A percentile compares a stretch with the other conserved stretches of the same genome.
phyloP scores from a whole-genome alignment of 2,797 vertebrate genomes.

The Rhinophrynus dorsalis region DNA sequence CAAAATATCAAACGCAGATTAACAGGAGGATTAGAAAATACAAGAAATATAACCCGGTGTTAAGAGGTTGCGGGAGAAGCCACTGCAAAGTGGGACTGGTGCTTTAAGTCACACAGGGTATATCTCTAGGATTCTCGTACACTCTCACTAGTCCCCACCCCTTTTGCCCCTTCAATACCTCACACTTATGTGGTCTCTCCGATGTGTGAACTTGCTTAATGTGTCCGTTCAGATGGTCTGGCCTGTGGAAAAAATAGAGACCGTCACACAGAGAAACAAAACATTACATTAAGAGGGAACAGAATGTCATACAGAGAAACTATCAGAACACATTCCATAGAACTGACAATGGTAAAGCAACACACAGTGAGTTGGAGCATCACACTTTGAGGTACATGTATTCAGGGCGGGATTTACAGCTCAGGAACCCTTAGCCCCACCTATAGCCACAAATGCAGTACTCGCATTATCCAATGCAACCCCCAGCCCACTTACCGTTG shows the following conservation, averaged over 20 bases:
- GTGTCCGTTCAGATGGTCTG: slow-evolving; percentile 97
- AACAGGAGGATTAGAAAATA: background rate
- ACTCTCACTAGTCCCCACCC: background rate
- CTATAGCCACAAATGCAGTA: too few species aligned
- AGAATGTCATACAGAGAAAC: too few species aligned
- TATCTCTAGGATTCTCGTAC: background rate
- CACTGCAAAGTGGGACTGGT: slow-evolving; percentile 38
- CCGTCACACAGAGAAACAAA: background rate
- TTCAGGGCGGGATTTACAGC: too few species aligned
- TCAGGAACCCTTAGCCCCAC: too few species aligned
- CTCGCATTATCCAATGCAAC: too few species aligned
- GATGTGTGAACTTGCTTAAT: slow-evolving; percentile 99
- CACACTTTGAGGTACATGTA: too few species aligned
- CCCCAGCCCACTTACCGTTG: too few species aligned
- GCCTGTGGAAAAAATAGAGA: slow-evolving; percentile 75
- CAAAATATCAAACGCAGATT: background rate
- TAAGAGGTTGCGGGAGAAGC: background rate
- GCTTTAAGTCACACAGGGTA: slow-evolving; percentile 26
- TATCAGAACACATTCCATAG: too few species aligned
- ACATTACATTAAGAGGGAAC: background rate
- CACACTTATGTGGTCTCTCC: slow-evolving; percentile 99
- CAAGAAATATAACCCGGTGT: background rate
- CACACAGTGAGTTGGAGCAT: too few species aligned
- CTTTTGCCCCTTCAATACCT: slow-evolving; percentile 72
- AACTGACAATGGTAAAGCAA: too few species aligned